phyloP scores from a whole-genome alignment of 1,140 invertebrate genomes.

The Hylaeus anthracinus region DNA sequence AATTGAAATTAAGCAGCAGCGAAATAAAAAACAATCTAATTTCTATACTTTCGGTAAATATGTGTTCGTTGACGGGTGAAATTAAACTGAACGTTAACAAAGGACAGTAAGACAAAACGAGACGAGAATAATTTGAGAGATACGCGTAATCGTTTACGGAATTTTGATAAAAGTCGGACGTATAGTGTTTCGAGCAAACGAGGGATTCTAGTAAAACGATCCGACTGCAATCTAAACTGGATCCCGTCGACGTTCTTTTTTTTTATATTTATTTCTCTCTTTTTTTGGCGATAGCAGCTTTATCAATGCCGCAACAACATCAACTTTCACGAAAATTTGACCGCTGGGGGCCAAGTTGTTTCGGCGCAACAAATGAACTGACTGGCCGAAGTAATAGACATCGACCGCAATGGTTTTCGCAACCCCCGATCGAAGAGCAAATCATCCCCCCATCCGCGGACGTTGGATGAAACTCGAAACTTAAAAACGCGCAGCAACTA shows the following conservation, averaged over 20 bases:
- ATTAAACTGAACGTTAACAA: no score
- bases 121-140: background rate
- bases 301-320: conserved; percentile 36
- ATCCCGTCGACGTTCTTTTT: background rate
- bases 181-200: conserved; percentile 4
- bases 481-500: no score
- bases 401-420: conserved; percentile 37
- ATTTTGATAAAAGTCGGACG: conserved; percentile 7
- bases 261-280: no score
- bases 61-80: no score
- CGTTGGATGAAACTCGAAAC: no score
- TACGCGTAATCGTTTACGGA: conserved; percentile 22
- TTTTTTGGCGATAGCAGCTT: conserved; percentile 33
- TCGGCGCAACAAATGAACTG: conserved; percentile 30
- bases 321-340: conserved; percentile 39
- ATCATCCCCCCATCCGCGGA: background rate
- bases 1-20: no score
- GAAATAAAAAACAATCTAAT: no score
- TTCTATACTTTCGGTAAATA: no score
- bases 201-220: conserved; percentile 25
- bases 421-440: background rate
- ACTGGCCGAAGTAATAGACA: conserved; percentile 22
- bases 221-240: conserved; percentile 37
- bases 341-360: conserved; percentile 27
- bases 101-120: no score